These are phyloP conservation scores for Stichopus chloronotus DNA, from an alignment of 35 echinoderm and acorn worm genomes.

Conservation along the genomic window DNA sequence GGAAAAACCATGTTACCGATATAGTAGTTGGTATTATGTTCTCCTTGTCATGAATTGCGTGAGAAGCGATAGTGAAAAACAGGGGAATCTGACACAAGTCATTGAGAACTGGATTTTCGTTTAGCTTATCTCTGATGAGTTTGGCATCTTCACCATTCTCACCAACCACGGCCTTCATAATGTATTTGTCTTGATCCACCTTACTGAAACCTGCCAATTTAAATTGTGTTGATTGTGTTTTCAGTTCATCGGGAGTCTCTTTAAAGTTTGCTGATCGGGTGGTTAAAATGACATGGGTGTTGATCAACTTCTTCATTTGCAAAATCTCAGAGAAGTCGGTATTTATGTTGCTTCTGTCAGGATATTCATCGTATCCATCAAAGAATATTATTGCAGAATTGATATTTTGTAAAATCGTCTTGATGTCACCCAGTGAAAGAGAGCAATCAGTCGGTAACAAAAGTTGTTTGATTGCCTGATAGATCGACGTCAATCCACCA, in stretches of 20 bases:
- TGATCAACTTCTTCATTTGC: neutral
- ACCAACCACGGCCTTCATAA: neutral
- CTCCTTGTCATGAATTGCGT: neutral
- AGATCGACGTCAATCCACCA: neutral
- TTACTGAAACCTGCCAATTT: neutral
- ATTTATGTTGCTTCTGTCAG: neutral
- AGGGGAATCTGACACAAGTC: conserved; percentile 18
- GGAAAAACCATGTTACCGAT: conserved; percentile 10
- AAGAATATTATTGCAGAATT: neutral
- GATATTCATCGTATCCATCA: conserved; percentile 23
- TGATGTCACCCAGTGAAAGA: neutral
- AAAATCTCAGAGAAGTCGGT: neutral
- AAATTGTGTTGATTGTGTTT: neutral
- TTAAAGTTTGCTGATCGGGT: neutral
- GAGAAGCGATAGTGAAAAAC: conserved; percentile 12
- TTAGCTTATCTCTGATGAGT: neutral
- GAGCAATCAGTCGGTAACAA: neutral
- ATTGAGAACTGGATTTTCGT: conserved; percentile 16
- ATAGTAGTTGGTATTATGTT: neutral
- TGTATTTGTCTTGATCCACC: neutral
- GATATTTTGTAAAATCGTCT: neutral
- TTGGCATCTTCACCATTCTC: neutral
- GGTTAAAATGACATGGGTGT: no score
- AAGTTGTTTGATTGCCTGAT: conserved; percentile 22
- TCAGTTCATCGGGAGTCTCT: neutral